These are phyloP conservation scores for Macrotis lagotis DNA, from an alignment of 2,113 vertebrate genomes.

Conservation along the genomic window DNA sequence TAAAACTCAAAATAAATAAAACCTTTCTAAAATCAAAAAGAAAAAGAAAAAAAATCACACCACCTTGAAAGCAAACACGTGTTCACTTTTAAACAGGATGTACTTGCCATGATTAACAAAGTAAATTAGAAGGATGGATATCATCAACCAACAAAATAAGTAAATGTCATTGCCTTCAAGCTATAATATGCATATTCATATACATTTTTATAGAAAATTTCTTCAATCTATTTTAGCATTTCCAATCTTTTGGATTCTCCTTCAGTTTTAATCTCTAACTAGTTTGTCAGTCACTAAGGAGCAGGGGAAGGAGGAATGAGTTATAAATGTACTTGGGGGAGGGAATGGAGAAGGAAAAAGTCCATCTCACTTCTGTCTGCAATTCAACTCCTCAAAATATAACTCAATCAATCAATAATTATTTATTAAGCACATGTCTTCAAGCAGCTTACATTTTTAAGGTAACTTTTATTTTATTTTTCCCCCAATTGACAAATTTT, in stretches of 20 bases:
- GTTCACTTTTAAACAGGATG: not conserved
- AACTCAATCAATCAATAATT: not conserved
- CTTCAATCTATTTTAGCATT: constrained; percentile 34
- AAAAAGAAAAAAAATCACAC: too few relatives aligned
- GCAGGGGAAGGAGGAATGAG: not conserved
- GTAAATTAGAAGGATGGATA: not conserved
- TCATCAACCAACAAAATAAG: not conserved
- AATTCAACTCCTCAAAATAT: not conserved
- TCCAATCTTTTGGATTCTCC: constrained; percentile 16
- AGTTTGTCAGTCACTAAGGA: constrained; percentile 21
- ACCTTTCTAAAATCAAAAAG: too few relatives aligned
- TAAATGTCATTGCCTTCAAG: constrained; percentile 31
- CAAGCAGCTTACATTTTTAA: not conserved
- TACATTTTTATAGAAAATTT: constrained; percentile 40
- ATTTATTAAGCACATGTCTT: not conserved
- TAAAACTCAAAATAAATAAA: too few relatives aligned
- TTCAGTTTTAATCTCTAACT: constrained; percentile 45
- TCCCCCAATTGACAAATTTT: not conserved
- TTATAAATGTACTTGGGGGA: constrained; percentile 31
- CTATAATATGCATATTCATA: constrained; percentile 30
- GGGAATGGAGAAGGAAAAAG: constrained; percentile 7
- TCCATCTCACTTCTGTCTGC: constrained; percentile 26
- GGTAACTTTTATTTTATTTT: not conserved
- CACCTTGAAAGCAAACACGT: constrained; percentile 4
- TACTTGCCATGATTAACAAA: constrained; percentile 40